A percentile compares a stretch with the other conserved stretches of the same genome.
Evolutionary conservation across 1,140 invertebrate genomes (phyloP).

Genomic region (Zelostemma sp.): DNA sequence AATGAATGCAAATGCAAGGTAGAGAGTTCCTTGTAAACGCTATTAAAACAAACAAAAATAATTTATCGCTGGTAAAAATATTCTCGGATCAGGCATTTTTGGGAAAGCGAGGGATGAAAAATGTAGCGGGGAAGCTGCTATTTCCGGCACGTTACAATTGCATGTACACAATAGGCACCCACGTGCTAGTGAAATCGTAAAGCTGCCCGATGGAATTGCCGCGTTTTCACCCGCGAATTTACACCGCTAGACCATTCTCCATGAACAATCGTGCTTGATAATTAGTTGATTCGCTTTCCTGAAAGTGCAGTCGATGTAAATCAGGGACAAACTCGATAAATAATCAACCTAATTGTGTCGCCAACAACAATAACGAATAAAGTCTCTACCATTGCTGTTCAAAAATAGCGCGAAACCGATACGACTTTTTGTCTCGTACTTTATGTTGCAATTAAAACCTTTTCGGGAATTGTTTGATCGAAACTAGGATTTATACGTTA

Average conservation of each 20-base stretch:
- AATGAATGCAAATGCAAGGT: conserved; percentile 1
- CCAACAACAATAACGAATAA: too few species aligned
- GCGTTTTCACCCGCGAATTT: conserved; percentile 8
- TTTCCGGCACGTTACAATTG: conserved; percentile 13
- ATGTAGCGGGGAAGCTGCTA: background rate
- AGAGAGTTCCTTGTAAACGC: background rate
- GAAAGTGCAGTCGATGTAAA: too few species aligned
- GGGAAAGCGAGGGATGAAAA: conserved; percentile 1
- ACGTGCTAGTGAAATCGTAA: conserved; percentile 16
- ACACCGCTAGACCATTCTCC: conserved; percentile 13
- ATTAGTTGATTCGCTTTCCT: conserved; percentile 28
- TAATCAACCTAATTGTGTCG: too few species aligned
- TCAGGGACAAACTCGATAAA: too few species aligned
- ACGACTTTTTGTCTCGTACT: too few species aligned
- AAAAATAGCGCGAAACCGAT: too few species aligned
- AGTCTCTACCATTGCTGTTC: too few species aligned
- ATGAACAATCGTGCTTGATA: conserved; percentile 9
- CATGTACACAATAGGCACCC: background rate
- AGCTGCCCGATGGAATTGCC: conserved; percentile 10
- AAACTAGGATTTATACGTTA: too few species aligned
- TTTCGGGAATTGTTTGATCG: too few species aligned
- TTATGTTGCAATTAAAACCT: too few species aligned
- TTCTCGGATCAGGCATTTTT: conserved; percentile 4
- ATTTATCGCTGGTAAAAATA: background rate
- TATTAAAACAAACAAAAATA: conserved; percentile 1